Evolutionary conservation across 2,113 vertebrate genomes (phyloP), one percentile per base, ranked within the genome.

Genomic region (Nestor notabilis): DNA sequence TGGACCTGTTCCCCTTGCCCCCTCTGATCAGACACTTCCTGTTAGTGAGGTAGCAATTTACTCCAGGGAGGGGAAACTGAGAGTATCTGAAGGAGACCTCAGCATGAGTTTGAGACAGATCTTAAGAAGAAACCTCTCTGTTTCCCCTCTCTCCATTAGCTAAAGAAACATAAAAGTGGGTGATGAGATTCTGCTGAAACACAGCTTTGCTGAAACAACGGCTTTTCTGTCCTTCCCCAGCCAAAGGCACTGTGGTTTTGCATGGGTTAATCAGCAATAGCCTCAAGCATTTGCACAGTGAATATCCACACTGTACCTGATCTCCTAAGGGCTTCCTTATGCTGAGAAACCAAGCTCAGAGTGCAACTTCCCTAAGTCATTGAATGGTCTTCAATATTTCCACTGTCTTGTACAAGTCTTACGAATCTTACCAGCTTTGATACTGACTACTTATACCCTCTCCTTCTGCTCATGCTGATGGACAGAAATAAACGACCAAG

Each of bases 401-500:
- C 7, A 27, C 24, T 47, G 29, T 60, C 35, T 68, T 72, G 85
- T 66, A 80, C 60, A 92, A 84, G 8, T 39, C 65, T 46, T 46
- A 82, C 33, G 75, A 60, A 76, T 81, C 53, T 87, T 65, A 50
- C 21, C 27, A 39, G 53, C 44, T 84, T 82, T 92, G 53, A 66
- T 60, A 39, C 18, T 49, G 64, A 83, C 61, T 83, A 12, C 43
- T 52, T 70, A 58, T n/a, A 64, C 63, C 49, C 17, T 16, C 72
- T 84, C 61, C 77, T 97, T 92, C 76, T 83, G 89, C 49, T 82
- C 35, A 47, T 56, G 85, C 43, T 95, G 97, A 97, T 93, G 90
- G 95, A 98, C 98, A 97, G 95, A 96, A 98, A 97, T 97, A 97
- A 98, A 88, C 10, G 75, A 92, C 85, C 25, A 15, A 96, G 87